Conservation (phyloP, 2,888 invertebrate genomes). For the Leucozona laternaria region DNA sequence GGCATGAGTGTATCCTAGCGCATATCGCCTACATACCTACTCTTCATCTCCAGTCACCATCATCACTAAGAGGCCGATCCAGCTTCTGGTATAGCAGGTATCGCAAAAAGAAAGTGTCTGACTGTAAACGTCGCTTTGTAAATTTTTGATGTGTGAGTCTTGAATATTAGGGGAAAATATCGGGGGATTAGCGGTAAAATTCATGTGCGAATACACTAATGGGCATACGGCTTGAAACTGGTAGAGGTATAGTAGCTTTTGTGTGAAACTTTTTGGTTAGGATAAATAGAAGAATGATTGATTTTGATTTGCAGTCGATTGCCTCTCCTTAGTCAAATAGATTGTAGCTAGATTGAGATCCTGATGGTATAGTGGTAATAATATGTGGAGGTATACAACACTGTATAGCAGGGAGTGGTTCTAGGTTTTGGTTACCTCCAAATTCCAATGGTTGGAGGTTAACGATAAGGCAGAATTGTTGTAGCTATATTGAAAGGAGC, state of each 20-base stretch:
- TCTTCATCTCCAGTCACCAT: background rate
- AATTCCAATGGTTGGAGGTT: background rate
- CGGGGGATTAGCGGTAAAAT: constrained; percentile 4
- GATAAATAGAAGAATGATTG: constrained; percentile 9
- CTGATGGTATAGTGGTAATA: background rate
- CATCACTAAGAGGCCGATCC: background rate
- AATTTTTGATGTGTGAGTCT: constrained; percentile 11
- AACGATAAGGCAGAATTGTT: background rate
- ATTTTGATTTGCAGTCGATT: background rate
- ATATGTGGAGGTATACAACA: background rate
- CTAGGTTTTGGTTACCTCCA: background rate
- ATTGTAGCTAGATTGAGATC: background rate
- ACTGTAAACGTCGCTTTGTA: background rate
- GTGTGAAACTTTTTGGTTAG: background rate
- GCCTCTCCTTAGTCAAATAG: background rate
- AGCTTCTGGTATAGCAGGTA: background rate
- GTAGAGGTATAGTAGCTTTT: background rate
- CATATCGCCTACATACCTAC: background rate
- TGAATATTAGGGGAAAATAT: constrained; percentile 6
- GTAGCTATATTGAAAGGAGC: background rate
- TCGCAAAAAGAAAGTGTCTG: constrained; percentile 10
- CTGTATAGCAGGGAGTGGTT: background rate
- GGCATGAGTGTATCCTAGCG: background rate
- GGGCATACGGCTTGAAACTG: constrained; percentile 9
- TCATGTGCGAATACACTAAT: constrained; percentile 19